Base-by-base conservation (phyloP, 1,140 invertebrate genomes). In the Drosophila neocordata region DNA sequence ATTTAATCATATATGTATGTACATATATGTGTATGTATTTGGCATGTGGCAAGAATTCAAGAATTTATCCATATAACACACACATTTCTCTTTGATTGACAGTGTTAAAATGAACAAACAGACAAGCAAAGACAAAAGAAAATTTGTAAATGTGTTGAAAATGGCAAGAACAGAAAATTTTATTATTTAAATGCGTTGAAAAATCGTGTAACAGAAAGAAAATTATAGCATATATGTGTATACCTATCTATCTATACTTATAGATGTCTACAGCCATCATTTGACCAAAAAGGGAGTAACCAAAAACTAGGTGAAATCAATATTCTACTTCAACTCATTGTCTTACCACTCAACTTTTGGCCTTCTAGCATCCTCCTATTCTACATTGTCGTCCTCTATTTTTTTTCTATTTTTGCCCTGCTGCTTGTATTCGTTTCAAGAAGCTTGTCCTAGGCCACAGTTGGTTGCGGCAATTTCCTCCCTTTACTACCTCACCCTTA, bases 251-350 rank as follows among this genome's bases (percentile, higher is more conserved):
- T 31, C 4, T 31, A 31, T 4, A 24, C 4, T 4, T 24, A 24
- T 31, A 1, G 8, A 44, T 44, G 7, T 44, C 4, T 31, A 31
- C 4, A 71, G 62, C 37, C 67, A 72, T 71, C 61, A 63, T 53
- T 64, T 35, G 59, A 52, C 15, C 15, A 18, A 15, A 44, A n/a
- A n/a, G n/a, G 13, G 15, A 5, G 52, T 51, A 77, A 70, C 69
- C 35, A 57, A 64, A 78, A 87, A 85, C 65, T 87, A 87, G 78
- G 74, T 81, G 78, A 87, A 87, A 87, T 87, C 82, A 82, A 85
- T 85, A 85, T 74, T 56, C 77, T 48, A 48, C 41, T 81, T 66
- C 72, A 66, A 81, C 62, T 78, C 74, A 87, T 87, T 85, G 69
- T 81, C 67, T 67, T 58, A 65, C 58, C 55, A 31, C 27, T 31